These are phyloP conservation scores for Bimastos eiseni DNA, from an alignment of 2,888 invertebrate genomes.

Conservation along the genomic window DNA sequence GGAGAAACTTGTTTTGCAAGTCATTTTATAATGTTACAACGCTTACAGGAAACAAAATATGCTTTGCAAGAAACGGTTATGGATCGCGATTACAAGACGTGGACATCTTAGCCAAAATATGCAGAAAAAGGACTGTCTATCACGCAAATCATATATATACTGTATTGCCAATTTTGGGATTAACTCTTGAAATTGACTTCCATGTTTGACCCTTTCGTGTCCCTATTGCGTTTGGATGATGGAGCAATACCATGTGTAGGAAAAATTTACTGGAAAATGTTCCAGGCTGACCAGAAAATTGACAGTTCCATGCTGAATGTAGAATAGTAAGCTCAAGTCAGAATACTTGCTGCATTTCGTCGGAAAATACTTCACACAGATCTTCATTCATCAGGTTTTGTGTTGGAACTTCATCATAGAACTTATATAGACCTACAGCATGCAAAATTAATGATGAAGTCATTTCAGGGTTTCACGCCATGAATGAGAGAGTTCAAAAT, in stretches of 20 bases:
- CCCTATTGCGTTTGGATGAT: background rate
- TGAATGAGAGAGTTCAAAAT: slow-evolving; percentile 21
- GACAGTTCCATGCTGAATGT: background rate
- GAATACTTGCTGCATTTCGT: background rate
- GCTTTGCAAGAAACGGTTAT: slow-evolving; percentile 8
- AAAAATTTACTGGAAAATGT: slow-evolving; percentile 14
- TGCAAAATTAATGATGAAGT: slow-evolving; percentile 3
- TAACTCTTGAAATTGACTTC: background rate
- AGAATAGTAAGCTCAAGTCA: background rate
- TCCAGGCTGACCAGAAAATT: background rate
- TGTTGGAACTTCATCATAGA: background rate
- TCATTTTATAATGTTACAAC: background rate
- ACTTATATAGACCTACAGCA: background rate
- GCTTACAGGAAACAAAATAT: background rate
- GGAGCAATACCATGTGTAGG: background rate
- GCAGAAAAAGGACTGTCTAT: background rate
- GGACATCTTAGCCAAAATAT: background rate
- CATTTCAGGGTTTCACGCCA: background rate
- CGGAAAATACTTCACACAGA: slow-evolving; percentile 8
- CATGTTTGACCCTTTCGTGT: background rate
- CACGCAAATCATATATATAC: background rate
- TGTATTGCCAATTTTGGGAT: background rate
- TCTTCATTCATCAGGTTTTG: background rate
- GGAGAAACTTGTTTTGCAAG: background rate
- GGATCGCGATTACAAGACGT: background rate